These are phyloP conservation scores for Trachelus stipa DNA, from an alignment of 2,888 invertebrate species.

Conservation along the genomic window DNA sequence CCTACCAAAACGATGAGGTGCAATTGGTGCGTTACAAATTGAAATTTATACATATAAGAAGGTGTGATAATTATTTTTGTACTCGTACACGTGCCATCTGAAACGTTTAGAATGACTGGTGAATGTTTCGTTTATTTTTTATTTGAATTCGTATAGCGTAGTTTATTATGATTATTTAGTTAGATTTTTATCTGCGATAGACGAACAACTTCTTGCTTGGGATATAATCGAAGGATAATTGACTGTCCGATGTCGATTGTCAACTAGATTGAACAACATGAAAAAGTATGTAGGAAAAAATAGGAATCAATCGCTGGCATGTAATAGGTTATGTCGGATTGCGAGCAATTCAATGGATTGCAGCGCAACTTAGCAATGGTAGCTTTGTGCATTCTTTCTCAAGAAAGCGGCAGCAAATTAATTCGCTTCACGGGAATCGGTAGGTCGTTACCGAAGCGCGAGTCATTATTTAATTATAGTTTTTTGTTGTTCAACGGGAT, in stretches of 20 bases:
- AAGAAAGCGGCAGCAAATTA: slow-evolving; percentile 37
- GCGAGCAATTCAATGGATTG: too few relatives aligned
- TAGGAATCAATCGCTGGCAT: too few relatives aligned
- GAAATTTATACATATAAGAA: background rate
- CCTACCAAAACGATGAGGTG: background rate
- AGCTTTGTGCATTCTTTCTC: slow-evolving; percentile 27
- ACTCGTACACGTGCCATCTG: background rate
- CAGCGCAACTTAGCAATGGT: too few relatives aligned
- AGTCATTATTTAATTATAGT: background rate
- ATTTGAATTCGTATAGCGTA: background rate
- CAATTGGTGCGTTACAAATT: background rate
- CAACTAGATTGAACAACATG: too few relatives aligned
- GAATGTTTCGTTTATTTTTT: background rate
- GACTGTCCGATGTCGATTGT: too few relatives aligned
- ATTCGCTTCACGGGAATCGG: slow-evolving; percentile 16
- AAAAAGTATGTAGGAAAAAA: too few relatives aligned
- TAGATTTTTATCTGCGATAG: background rate
- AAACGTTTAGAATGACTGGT: background rate
- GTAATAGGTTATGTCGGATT: too few relatives aligned
- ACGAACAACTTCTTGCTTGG: too few relatives aligned
- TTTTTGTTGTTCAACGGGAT: background rate
- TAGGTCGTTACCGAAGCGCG: slow-evolving; percentile 10
- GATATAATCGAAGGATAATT: too few relatives aligned
- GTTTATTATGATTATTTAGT: background rate
- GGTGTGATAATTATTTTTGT: background rate